phyloP scores from a whole-genome alignment of 2,113 vertebrate genomes.

The Nestor notabilis region DNA sequence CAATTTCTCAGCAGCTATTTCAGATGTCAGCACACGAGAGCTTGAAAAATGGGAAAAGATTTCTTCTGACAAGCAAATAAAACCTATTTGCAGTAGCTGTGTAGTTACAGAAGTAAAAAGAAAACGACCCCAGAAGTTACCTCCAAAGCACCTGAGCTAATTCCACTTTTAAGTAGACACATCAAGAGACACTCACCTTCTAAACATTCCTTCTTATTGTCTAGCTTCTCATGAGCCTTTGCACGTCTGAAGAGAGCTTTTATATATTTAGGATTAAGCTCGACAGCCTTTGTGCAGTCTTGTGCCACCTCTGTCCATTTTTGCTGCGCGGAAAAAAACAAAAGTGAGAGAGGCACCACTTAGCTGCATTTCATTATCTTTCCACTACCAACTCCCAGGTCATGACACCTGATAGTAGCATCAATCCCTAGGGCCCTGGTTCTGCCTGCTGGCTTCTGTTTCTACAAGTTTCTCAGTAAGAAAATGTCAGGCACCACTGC shows the following conservation, averaged over 20 bases:
- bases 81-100: background rate
- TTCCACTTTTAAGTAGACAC: background rate
- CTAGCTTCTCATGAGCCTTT: slow-evolving; percentile 93
- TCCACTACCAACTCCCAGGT: background rate
- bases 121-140: background rate
- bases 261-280: slow-evolving; percentile 94
- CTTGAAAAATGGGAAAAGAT: background rate
- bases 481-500: background rate
- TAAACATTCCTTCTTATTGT: slow-evolving; percentile 97
- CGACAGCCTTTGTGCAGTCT: slow-evolving; percentile 93
- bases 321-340: slow-evolving; percentile 78
- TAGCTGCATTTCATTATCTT: background rate
- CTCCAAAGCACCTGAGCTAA: background rate
- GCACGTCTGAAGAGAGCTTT: slow-evolving; percentile 97
- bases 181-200: slow-evolving; percentile 83
- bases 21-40: background rate
- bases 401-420: background rate
- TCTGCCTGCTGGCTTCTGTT: background rate
- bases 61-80: background rate
- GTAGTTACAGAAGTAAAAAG: background rate
- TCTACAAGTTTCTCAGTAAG: background rate
- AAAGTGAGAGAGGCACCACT: background rate
- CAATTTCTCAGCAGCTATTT: background rate
- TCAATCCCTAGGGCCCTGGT: background rate
- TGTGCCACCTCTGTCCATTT: slow-evolving; percentile 95